Conservation (phyloP, 2,888 invertebrate species). For the Eurois occulta region DNA sequence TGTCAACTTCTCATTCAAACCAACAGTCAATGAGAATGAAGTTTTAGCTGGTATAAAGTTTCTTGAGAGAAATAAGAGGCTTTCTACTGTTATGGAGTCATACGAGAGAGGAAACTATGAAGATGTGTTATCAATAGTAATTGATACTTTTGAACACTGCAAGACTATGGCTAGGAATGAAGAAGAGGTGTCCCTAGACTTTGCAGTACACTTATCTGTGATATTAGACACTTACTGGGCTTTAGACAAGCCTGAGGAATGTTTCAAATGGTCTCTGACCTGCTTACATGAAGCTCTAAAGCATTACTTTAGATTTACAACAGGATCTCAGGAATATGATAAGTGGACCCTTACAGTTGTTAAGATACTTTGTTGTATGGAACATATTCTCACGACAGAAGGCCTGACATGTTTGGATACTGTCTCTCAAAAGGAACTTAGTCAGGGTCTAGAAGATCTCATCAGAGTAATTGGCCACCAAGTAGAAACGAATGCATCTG, state of each 20-base stretch:
- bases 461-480: constrained; percentile 94
- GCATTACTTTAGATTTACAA: constrained; percentile 89
- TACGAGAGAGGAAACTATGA: constrained; percentile 92
- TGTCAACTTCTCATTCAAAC: constrained; percentile 84
- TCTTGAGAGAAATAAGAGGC: constrained; percentile 88
- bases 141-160: constrained; percentile 92
- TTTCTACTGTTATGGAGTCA: constrained; percentile 92
- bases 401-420: constrained; percentile 88
- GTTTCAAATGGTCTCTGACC: constrained; percentile 94
- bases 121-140: constrained; percentile 92
- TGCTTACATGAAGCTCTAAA: constrained; percentile 94
- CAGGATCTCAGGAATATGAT: constrained; percentile 84
- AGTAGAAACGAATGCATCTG: constrained; percentile 93
- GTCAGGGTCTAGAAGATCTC: constrained; percentile 93
- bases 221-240: constrained; percentile 93
- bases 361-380: constrained; percentile 86
- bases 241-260: constrained; percentile 91
- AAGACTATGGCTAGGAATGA: constrained; percentile 85
- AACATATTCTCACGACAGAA: constrained; percentile 85
- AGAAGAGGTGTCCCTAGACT: constrained; percentile 88
- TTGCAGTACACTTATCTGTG: constrained; percentile 90
- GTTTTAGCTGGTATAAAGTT: constrained; percentile 82
- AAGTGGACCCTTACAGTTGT: constrained; percentile 87
- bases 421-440: constrained; percentile 90
- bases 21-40: constrained; percentile 81